Conservation (phyloP, 2,888 invertebrate genomes). For the Copidosoma aretas region DNA sequence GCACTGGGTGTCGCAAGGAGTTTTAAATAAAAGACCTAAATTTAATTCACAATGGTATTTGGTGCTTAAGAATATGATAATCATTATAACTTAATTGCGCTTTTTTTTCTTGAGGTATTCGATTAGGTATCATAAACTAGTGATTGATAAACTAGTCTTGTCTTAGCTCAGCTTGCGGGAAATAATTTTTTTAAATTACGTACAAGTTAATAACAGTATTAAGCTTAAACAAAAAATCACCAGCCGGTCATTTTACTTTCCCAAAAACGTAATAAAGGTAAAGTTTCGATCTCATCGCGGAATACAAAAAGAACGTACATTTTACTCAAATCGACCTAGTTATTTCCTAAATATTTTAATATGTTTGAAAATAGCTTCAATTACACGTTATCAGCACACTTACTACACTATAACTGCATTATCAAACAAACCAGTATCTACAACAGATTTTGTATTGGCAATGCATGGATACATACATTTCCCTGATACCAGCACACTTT, state of each 20-base stretch:
- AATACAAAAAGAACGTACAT: constrained; percentile 26
- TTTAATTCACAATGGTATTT: constrained; percentile 37
- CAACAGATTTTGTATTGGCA: constrained; percentile 33
- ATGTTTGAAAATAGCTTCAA: constrained; percentile 28
- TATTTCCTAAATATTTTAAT: constrained; percentile 17
- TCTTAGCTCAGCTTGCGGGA: too few species aligned
- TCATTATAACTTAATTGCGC: constrained; percentile 9
- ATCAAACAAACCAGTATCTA: constrained; percentile 34
- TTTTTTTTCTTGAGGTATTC: constrained; percentile 15
- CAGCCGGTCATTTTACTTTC: constrained; percentile 3
- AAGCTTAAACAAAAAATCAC: constrained; percentile 28
- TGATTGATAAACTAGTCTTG: neutral
- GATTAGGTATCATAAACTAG: constrained; percentile 30
- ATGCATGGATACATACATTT: constrained; percentile 46
- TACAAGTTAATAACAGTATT: constrained; percentile 28
- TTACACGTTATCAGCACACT: constrained; percentile 19
- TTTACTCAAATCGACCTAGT: constrained; percentile 27
- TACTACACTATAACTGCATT: constrained; percentile 16
- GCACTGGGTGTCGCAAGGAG: constrained; percentile 26
- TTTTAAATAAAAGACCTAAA: constrained; percentile 37
- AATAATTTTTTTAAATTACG: constrained; percentile 27
- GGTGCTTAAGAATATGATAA: constrained; percentile 31
- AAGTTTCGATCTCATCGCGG: constrained; percentile 28
- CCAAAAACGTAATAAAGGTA: constrained; percentile 25
- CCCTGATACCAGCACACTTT: constrained; percentile 60